phyloP scores from a whole-genome alignment of 2,113 vertebrate genomes.

The Penelope pileata region DNA sequence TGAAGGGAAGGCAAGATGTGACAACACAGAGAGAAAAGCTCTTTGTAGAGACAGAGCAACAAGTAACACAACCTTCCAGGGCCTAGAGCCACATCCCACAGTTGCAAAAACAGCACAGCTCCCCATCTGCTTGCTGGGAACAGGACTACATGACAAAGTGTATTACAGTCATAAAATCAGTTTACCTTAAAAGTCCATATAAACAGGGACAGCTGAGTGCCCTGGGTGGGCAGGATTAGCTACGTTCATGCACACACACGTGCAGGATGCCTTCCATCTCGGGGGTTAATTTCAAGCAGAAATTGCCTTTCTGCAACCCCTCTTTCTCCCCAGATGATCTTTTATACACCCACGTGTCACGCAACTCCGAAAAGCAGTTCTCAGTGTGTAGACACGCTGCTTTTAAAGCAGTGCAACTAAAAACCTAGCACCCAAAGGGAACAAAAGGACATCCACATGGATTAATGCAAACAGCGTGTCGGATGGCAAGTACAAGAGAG shows the following conservation, averaged over 20 bases:
- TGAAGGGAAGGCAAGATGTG: neutral
- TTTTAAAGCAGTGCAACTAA: neutral
- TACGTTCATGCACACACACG: accelerated
- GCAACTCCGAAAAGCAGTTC: neutral
- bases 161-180: neutral
- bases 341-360: neutral
- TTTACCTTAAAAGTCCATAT: neutral
- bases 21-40: neutral
- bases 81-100: neutral
- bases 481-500: neutral
- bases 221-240: neutral
- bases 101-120: neutral
- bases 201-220: accelerated
- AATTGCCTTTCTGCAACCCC: neutral
- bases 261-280: neutral
- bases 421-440: neutral
- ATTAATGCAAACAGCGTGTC: neutral
- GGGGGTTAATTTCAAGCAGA: neutral
- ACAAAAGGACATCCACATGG: accelerated
- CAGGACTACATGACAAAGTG: accelerated
- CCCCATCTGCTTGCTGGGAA: neutral
- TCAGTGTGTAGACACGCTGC: neutral
- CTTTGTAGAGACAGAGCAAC: neutral
- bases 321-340: neutral
- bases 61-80: neutral